Base-by-base conservation (phyloP, 2,888 invertebrate genomes). In the Lepidocyrtinus sp. region DNA sequence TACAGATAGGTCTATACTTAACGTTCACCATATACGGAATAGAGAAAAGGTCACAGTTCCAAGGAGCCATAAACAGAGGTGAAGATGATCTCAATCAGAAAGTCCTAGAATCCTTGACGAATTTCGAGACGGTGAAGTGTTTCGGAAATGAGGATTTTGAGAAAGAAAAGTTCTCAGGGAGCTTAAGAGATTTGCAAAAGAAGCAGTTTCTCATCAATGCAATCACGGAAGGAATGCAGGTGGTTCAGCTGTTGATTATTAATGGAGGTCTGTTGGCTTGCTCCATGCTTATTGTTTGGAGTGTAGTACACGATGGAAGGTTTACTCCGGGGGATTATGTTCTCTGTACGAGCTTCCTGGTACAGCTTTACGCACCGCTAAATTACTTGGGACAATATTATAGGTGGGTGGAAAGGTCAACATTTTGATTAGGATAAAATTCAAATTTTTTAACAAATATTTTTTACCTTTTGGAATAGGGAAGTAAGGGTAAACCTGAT, bases 351-450 rank as follows among this genome's bases (percentile, higher is more conserved):
- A 89, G 91, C 0, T 91, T 91, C 87, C 88, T 91, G 46, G 87
- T 89, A 24, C 91, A 88, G 76, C 88, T 91, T 45, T 91, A 91
- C 87, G 88, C 88, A 1, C 91, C 91, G 1, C 88, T 91, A 25
- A 91, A 91, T 88, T 91, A 89, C 87, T 89, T 91, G 71, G 91
- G 91, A 3, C 91, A 91, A 0, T 90, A 91, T 83, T 91, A 91
- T 87, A 89, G 90, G 90, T 90, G 83, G 26, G 0, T 25, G 1
- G 22, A n/a, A 63, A 63, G n/a, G 26, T 65, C 19, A 65, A 7
- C 2, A 59, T 7, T 59, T 15, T 12, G 15, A 15, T 17, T 17
- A 21, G 17, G 17, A 5, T 59, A 21, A 12, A 59, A 59, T 59
- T 5, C 2, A 2, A 2, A 19, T 59, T 17, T 5, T 19, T 59